Conservation (phyloP, 2,113 vertebrate genomes). For the Cervus canadensis region DNA sequence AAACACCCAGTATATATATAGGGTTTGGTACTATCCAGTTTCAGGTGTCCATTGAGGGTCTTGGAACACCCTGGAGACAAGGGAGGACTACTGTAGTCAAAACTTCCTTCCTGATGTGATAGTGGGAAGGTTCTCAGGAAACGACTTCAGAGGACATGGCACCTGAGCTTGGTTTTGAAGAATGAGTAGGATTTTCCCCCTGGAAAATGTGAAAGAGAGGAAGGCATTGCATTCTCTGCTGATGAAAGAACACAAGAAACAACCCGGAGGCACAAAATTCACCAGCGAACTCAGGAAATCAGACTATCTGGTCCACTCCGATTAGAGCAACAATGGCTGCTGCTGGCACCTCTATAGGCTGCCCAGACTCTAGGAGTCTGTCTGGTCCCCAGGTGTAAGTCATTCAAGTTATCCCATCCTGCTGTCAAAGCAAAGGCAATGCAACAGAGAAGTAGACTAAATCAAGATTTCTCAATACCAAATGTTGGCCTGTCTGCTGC, state of each 20-base stretch:
- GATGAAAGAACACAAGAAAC: not conserved
- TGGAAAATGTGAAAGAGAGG: not conserved
- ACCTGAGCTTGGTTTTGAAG: conserved; percentile 21
- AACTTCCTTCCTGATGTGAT: not conserved
- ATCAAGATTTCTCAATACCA: not conserved
- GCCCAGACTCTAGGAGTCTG: not conserved
- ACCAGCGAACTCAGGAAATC: not conserved
- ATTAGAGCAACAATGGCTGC: not conserved
- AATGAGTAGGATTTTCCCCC: conserved; percentile 14
- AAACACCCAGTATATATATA: not conserved
- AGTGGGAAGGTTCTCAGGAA: not conserved
- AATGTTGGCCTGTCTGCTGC: not conserved
- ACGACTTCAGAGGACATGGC: not conserved
- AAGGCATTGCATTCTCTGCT: not conserved
- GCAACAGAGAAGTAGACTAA: not conserved
- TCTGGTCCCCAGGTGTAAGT: not conserved
- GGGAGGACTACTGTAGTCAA: not conserved
- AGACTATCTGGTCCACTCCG: not conserved
- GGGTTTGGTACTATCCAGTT: not conserved
- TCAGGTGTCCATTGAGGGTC: not conserved
- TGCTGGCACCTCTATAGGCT: no score
- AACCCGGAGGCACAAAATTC: not conserved
- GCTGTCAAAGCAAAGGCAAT: not conserved
- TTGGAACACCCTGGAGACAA: not conserved
- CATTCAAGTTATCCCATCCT: not conserved